Evolutionary conservation across 2,888 invertebrate species (phyloP), one percentile per base, ranked within the genome.

Genomic region (Dasysyrphus tricinctus): DNA sequence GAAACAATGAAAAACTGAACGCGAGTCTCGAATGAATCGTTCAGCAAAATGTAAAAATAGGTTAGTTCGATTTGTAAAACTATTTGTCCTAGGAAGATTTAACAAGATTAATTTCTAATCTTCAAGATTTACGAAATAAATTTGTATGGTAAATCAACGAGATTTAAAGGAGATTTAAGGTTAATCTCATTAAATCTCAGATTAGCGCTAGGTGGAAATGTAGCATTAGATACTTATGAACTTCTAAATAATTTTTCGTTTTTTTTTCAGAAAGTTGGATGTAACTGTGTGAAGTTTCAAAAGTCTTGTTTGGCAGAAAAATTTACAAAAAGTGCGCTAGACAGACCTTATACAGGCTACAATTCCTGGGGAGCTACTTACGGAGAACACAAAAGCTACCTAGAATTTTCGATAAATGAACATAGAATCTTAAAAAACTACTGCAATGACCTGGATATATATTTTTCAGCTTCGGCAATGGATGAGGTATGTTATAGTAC

Each of bases 211-310:
- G n/a, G n/a, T n/a, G n/a, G n/a, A n/a, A n/a, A n/a, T n/a, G n/a
- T n/a, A n/a, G n/a, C n/a, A n/a, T n/a, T n/a, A n/a, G n/a, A n/a
- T n/a, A 24, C 24, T 32, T 32, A 32, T 3, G 32, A 6, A 39
- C 4, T 12, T 39, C 14, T 5, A 42, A n/a, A 16, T n/a, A n/a
- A n/a, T 44, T n/a, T 19, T 24, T 49, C 57, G 57, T 82, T 24
- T 32, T 32, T 32, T 34, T 88, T 81, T 49, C 51, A 90, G 89
- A 90, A 88, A 88, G 88, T 88, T 80, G 96, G 97, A 7, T 96
- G 95, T 16, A 95, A 96, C 91, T 97, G 97, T 91, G 97, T 96
- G 0, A 97, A 97, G 92, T 96, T 97, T 91, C 97, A 97, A 94
- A 97, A 97, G 92, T 96, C 96, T 1, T 94, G 95, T 91, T 92